These are phyloP conservation scores for Rhabdornis inornatus DNA, from an alignment of 2,113 vertebrate species.

Conservation along the genomic window DNA sequence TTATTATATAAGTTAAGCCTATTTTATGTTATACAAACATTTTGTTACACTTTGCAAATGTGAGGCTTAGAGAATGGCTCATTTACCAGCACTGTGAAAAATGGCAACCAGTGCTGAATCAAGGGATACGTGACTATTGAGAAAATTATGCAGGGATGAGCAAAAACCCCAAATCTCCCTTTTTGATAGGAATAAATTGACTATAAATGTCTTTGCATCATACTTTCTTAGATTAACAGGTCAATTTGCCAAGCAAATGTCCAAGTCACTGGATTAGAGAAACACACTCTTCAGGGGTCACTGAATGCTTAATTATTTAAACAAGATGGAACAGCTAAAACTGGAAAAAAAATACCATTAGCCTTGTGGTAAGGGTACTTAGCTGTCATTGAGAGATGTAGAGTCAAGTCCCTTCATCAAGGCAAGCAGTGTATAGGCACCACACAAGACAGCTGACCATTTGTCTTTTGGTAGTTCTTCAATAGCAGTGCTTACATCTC, in stretches of 20 bases:
- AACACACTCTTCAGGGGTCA: neutral
- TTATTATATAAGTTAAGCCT: neutral
- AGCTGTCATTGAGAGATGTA: neutral
- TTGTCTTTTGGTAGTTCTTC: neutral
- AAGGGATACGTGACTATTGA: neutral
- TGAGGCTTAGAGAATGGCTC: neutral
- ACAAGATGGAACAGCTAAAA: neutral
- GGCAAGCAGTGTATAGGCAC: neutral
- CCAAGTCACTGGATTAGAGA: neutral
- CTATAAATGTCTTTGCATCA: neutral
- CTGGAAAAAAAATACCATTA: neutral
- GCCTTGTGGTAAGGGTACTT: neutral
- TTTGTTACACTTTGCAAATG: neutral
- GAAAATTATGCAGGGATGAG: neutral
- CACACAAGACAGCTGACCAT: neutral
- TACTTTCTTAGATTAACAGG: neutral
- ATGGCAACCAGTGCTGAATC: neutral
- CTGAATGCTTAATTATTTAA: conserved; percentile 30
- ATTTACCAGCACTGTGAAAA: neutral
- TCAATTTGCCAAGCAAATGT: neutral
- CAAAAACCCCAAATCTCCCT: neutral
- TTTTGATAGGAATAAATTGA: neutral
- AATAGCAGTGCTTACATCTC: neutral
- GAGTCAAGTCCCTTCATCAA: neutral
- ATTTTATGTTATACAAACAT: neutral